Base-by-base conservation (phyloP, 2,797 vertebrate species). In the Siniperca undulata region DNA sequence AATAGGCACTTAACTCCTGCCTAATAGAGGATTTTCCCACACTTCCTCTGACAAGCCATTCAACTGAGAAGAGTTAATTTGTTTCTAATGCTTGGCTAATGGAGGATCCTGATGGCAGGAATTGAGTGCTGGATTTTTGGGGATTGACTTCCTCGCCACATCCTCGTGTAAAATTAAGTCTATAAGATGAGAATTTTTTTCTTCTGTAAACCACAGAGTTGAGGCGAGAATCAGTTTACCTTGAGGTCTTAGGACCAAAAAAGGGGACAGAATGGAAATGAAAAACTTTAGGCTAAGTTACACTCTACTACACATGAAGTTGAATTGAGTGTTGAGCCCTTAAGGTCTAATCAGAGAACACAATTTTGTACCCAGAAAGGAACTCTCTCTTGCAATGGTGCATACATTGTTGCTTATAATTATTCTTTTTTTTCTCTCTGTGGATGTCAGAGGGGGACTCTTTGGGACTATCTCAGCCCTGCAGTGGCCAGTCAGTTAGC, bases 21-120 rank as follows among this genome's bases (percentile, higher is more conserved):
- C 94, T 95, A 96, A 95, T 95, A 93, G 95, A 93, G 93, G 94
- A 93, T 94, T 95, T 95, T 95, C 95, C 94, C 94, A 95, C 95
- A 96, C 94, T 94, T 95, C 93, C 93, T 92, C 91, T 92, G 92
- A 93, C 91, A 93, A 95, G 92, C 88, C 90, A 93, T 93, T 95
- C 93, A 93, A 87, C 92, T 95, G 93, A 92, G 92, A 92, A 94
- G 92, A 96, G 94, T 94, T 95, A 94, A 96, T 96, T 96, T 95
- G 94, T 94, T 95, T 95, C 94, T 94, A 92, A 94, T 94, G 94
- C 95, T 95, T 95, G 94, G 90, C 90, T 95, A 95, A 95, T 95
- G 89, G 94, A 94, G 93, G 92, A 93, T 93, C 89, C 91, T 89
- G 90, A 90, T 93, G 90, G 90, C 90, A 90, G 88, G 90, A 93